Evolutionary conservation across 1,140 invertebrate species (phyloP).

Genomic region (Drosophila trapezifrons): DNA sequence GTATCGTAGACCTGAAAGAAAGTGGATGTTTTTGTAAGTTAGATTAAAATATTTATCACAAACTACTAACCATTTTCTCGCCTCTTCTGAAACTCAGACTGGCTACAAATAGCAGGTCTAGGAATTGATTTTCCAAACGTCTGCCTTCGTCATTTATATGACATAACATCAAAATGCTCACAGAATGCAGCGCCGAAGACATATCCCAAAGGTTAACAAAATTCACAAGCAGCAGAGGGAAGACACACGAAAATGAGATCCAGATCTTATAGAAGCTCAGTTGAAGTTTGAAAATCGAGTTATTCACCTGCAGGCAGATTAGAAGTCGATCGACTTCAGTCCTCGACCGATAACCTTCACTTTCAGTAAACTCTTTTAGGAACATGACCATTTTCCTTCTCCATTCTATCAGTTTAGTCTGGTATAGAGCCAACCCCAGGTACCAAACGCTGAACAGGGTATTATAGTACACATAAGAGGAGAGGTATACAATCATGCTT

Average conservation of each 20-base stretch:
- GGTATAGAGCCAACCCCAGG: conserved; percentile 1
- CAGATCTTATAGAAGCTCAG: not conserved
- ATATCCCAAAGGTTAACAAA: not conserved
- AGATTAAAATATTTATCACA: too few relatives aligned
- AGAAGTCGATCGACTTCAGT: conserved; percentile 1
- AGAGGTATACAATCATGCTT: not conserved
- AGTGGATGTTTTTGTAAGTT: not conserved
- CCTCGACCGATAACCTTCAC: not conserved
- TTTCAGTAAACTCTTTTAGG: not conserved
- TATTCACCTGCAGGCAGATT: conserved; percentile 6
- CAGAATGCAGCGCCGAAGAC: not conserved
- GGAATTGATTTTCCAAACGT: not conserved
- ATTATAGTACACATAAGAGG: conserved; percentile 1
- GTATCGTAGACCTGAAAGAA: not conserved
- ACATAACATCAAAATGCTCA: conserved; percentile 18
- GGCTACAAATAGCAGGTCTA: not conserved
- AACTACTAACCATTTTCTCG: not conserved
- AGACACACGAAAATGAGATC: not conserved
- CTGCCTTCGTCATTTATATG: not conserved
- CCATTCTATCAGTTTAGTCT: not conserved
- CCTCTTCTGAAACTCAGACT: not conserved
- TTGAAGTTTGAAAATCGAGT: conserved; percentile 11
- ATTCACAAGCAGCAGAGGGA: conserved; percentile 15
- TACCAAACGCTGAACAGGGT: conserved; percentile 13
- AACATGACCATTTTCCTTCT: conserved; percentile 7